phyloP scores from a whole-genome alignment of 1,140 invertebrate genomes.

The Achatina immaculata region DNA sequence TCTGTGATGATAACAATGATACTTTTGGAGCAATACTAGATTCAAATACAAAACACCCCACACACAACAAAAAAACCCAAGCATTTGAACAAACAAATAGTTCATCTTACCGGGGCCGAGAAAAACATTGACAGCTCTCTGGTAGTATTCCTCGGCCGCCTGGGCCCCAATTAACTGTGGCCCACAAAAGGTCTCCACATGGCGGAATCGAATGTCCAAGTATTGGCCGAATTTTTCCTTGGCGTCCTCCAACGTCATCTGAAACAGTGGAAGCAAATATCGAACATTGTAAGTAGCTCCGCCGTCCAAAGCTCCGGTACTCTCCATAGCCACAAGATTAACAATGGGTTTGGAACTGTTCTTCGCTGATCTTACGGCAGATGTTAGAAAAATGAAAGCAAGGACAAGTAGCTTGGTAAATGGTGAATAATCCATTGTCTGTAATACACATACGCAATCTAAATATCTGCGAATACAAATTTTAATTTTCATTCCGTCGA shows the following conservation, averaged over 20 bases:
- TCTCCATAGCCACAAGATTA: constrained; percentile 16
- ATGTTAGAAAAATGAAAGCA: no score
- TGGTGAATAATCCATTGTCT: no score
- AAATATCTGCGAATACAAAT: no score
- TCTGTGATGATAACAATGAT: no score
- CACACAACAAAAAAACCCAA: no score
- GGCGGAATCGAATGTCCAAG: constrained; percentile 1
- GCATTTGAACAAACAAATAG: no score
- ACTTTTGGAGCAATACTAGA: no score
- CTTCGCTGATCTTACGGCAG: background rate
- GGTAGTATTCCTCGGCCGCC: constrained; percentile 17
- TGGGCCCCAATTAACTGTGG: background rate
- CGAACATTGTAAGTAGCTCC: constrained; percentile 7
- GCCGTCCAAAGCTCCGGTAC: background rate
- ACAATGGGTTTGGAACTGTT: background rate
- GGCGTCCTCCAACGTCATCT: constrained; percentile 20
- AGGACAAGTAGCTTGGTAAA: no score
- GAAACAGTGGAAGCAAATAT: background rate
- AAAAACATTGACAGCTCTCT: background rate
- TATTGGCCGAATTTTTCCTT: background rate
- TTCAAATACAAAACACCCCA: no score
- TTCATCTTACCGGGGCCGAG: constrained; percentile 18
- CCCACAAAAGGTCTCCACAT: background rate
- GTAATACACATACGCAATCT: no score
- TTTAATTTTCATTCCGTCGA: no score